These are phyloP conservation scores for Trachymyrmex cornetzi DNA, from an alignment of 1,140 invertebrate genomes.

Conservation along the genomic window DNA sequence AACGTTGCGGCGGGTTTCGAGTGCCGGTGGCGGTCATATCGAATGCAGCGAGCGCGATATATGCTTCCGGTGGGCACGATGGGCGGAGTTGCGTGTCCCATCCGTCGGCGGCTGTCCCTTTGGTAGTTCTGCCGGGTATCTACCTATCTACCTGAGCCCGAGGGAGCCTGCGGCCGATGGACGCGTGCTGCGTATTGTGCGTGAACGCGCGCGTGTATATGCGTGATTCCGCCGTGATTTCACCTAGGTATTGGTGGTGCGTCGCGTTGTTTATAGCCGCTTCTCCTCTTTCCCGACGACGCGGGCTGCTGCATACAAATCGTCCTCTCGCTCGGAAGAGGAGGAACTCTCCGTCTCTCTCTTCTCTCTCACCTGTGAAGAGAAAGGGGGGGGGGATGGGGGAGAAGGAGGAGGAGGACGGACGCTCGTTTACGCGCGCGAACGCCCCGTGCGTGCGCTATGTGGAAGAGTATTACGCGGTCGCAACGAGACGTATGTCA, in stretches of 20 bases:
- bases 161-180: conserved; percentile 33
- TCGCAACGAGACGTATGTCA: conserved; percentile 32
- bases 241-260: conserved; percentile 79
- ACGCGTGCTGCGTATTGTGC: conserved; percentile 53
- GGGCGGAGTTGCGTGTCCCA: conserved; percentile 77
- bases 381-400: neutral
- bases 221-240: conserved; percentile 72
- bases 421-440: conserved; percentile 66
- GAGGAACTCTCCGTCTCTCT: conserved; percentile 63
- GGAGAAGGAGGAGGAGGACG: conserved; percentile 19
- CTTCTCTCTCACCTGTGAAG: conserved; percentile 67
- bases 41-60: conserved; percentile 81
- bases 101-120: conserved; percentile 78
- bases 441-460: conserved; percentile 52
- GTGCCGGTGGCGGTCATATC: conserved; percentile 76
- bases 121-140: conserved; percentile 59
- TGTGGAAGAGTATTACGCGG: conserved; percentile 50
- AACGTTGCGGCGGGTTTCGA: conserved; percentile 65
- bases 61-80: conserved; percentile 81
- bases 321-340: conserved; percentile 72
- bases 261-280: conserved; percentile 85
- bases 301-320: conserved; percentile 83
- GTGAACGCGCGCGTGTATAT: conserved; percentile 33
- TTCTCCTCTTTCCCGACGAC: conserved; percentile 83
- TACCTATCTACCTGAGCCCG: conserved; percentile 48